These are phyloP conservation scores for Scaptodrosophila lebanonensis DNA, from an alignment of 1,140 invertebrate species.

Conservation along the genomic window DNA sequence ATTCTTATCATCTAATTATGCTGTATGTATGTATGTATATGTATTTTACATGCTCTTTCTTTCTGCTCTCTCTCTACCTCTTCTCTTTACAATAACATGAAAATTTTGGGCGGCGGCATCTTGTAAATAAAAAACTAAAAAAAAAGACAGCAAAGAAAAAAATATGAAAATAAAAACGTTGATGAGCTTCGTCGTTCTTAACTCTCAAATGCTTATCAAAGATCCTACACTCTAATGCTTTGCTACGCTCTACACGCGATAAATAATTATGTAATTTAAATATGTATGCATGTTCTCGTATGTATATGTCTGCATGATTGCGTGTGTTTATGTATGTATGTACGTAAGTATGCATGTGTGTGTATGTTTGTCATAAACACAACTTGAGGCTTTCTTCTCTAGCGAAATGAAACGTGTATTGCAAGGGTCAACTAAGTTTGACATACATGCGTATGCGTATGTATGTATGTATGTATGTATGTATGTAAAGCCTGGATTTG, in stretches of 20 bases:
- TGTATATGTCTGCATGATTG: too few species aligned
- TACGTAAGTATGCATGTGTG: background rate
- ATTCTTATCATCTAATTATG: background rate
- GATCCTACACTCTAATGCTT: constrained; percentile 7
- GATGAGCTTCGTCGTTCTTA: too few species aligned
- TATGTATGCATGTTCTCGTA: too few species aligned
- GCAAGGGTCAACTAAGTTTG: too few species aligned
- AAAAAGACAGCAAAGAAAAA: too few species aligned
- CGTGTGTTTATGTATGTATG: background rate
- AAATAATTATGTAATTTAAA: too few species aligned
- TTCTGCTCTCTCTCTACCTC: constrained; percentile 3
- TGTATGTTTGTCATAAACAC: constrained; percentile 1
- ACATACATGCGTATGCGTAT: background rate
- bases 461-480: background rate
- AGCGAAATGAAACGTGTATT: too few species aligned
- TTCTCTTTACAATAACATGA: constrained; percentile 14
- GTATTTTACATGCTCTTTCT: constrained; percentile 3
- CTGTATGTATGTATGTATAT: constrained; percentile 5
- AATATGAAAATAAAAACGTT: too few species aligned
- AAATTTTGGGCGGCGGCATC: constrained; percentile 48
- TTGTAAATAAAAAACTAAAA: too few species aligned
- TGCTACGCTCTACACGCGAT: too few species aligned
- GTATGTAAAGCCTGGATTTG: background rate
- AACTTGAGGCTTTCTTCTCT: too few species aligned
- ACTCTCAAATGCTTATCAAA: constrained; percentile 14